These are phyloP conservation scores for Falco concolor DNA, from an alignment of 2,797 vertebrate genomes.

Conservation along the genomic window DNA sequence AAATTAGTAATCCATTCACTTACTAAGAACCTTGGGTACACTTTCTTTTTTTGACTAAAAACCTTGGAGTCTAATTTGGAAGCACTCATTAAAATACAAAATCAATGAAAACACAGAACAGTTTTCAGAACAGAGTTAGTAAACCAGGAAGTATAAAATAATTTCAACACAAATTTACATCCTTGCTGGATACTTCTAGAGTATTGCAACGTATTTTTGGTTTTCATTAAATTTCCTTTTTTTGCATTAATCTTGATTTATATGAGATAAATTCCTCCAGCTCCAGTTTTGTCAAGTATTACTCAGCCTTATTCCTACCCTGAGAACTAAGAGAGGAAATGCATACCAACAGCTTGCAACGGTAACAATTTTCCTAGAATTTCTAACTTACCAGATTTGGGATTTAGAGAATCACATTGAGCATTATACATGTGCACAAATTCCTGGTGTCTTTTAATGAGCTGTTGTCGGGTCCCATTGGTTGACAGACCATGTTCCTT, in stretches of 20 bases:
- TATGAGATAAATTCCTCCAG: not conserved
- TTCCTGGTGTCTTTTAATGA: constrained; percentile 86
- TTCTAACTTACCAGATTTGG: constrained; percentile 80
- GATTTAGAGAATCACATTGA: constrained; percentile 87
- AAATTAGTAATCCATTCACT: not conserved
- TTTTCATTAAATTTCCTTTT: not conserved
- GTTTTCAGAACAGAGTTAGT: not conserved
- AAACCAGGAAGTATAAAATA: not conserved
- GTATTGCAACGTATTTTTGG: not conserved
- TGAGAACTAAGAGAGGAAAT: not conserved
- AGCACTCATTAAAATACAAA: not conserved
- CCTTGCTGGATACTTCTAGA: not conserved
- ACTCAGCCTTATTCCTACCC: not conserved
- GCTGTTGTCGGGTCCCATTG: constrained; percentile 84
- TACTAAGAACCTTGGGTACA: not conserved
- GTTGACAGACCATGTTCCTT: constrained; percentile 82
- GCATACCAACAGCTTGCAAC: not conserved
- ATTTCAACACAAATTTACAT: not conserved
- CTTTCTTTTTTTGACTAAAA: not conserved
- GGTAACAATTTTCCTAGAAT: not conserved
- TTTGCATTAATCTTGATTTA: not conserved
- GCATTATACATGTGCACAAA: constrained; percentile 90
- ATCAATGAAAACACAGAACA: not conserved
- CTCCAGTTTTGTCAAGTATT: not conserved
- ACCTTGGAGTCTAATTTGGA: not conserved